Conservation (phyloP, 2,113 vertebrate species). For the Notarius lentiginosus region DNA sequence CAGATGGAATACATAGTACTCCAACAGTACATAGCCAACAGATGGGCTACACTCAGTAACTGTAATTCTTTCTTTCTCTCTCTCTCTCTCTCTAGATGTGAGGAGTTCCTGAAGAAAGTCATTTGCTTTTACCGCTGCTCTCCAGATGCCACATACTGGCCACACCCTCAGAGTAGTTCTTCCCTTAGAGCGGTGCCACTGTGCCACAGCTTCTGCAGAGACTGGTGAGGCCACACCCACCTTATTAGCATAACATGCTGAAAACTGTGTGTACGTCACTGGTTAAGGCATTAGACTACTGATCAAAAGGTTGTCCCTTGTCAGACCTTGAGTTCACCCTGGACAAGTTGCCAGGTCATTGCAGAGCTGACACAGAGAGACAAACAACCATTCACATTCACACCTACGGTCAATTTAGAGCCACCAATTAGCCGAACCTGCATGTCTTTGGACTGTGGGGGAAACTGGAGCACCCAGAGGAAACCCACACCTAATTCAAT, state of each 20-base stretch:
- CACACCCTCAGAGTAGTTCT: slow-evolving; percentile 64
- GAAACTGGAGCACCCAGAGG: too few relatives aligned
- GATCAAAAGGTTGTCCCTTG: not conserved
- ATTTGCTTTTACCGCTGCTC: slow-evolving; percentile 77
- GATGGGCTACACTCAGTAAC: not conserved
- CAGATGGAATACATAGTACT: too few relatives aligned
- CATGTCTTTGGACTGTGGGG: too few relatives aligned
- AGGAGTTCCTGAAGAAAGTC: slow-evolving; percentile 70
- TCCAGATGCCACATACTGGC: slow-evolving; percentile 73
- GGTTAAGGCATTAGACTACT: not conserved
- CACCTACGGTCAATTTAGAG: too few relatives aligned
- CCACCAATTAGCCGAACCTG: too few relatives aligned
- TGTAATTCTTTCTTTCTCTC: not conserved
- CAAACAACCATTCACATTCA: too few relatives aligned
- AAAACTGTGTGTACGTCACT: not conserved
- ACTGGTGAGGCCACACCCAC: slow-evolving; percentile 72
- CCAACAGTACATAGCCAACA: not conserved
- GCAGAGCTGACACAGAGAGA: too few relatives aligned
- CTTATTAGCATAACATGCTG: not conserved
- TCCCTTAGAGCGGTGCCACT: slow-evolving; percentile 75
- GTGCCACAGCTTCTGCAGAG: slow-evolving; percentile 80
- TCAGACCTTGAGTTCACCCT: not conserved
- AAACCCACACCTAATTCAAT: too few relatives aligned
- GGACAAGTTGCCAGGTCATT: not conserved
- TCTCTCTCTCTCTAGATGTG: slow-evolving; percentile 59